Percentiles rank a stretch among this genome's conserved stretches.
These are phyloP conservation scores for Troides aeacus DNA, from an alignment of 2,888 invertebrate species.

Conservation along the genomic window DNA sequence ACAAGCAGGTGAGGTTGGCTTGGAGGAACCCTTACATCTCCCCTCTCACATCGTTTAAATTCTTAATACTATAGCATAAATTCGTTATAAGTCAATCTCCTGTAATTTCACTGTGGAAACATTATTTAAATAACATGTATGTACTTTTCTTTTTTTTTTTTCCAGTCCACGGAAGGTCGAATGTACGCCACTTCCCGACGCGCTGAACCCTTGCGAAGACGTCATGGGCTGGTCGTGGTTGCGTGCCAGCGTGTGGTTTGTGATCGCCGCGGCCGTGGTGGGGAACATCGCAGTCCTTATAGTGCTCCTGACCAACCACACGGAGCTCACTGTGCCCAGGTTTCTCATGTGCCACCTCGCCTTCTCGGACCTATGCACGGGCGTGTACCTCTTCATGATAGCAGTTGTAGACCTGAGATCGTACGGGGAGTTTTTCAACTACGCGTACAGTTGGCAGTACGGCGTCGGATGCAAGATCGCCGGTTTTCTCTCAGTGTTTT, in stretches of 20 bases:
- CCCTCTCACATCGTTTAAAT: too few relatives aligned
- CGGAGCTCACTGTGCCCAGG: conserved; percentile 67
- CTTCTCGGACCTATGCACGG: conserved; percentile 93
- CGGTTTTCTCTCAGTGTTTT: conserved; percentile 93
- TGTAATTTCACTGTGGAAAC: too few relatives aligned
- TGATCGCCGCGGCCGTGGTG: conserved; percentile 88
- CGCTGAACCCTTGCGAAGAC: conserved; percentile 93
- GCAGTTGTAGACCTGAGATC: conserved; percentile 92
- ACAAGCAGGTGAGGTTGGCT: too few relatives aligned
- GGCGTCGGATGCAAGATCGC: conserved; percentile 91
- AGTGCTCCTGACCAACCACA: conserved; percentile 84
- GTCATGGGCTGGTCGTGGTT: conserved; percentile 91
- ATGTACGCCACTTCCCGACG: conserved; percentile 88
- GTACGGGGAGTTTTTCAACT: conserved; percentile 92
- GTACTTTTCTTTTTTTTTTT: conserved; percentile 23
- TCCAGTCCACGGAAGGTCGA: conserved; percentile 70
- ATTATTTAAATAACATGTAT: background rate
- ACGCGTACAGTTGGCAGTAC: conserved; percentile 93
- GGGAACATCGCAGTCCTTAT: conserved; percentile 91
- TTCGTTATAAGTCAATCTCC: too few relatives aligned
- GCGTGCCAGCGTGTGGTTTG: conserved; percentile 91
- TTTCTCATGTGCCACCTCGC: conserved; percentile 86
- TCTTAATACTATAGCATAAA: too few relatives aligned
- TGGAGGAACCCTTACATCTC: too few relatives aligned
- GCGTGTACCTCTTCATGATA: conserved; percentile 89